Conservation (phyloP, 2,113 vertebrate species). For the Melanocharis versteri region DNA sequence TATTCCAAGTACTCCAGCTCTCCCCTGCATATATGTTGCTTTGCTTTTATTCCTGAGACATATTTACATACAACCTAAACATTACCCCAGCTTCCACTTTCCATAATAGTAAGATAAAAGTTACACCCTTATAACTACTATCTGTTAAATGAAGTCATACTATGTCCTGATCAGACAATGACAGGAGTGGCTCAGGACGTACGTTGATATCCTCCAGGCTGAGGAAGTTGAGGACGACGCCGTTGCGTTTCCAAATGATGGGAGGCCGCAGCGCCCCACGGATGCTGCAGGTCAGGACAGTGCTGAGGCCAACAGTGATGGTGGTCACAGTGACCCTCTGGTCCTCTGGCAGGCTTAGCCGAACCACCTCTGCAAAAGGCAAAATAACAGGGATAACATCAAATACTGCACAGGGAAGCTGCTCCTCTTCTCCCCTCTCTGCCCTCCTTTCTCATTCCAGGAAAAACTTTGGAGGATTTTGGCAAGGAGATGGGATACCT, state of each 20-base stretch:
- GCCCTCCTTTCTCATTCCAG: background rate
- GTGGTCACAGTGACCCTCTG: constrained; percentile 81
- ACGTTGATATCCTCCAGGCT: constrained; percentile 95
- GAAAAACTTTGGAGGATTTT: background rate
- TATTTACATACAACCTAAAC: background rate
- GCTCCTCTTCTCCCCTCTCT: background rate
- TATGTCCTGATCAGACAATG: background rate
- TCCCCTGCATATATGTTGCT: background rate
- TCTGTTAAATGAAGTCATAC: background rate
- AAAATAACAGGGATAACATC: background rate
- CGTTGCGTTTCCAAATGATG: constrained; percentile 92
- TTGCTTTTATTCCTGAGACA: background rate
- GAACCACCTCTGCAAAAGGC: constrained; percentile 84
- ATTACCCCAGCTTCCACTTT: background rate
- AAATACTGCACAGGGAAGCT: background rate
- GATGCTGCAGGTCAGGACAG: constrained; percentile 85
- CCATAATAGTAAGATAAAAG: background rate
- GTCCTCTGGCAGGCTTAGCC: constrained; percentile 83
- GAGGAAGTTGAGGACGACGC: constrained; percentile 86
- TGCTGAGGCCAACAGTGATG: constrained; percentile 89
- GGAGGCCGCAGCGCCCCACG: constrained; percentile 86
- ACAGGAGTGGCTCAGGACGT: background rate
- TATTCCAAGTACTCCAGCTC: background rate
- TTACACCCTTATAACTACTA: background rate
- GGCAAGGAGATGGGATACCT: background rate